A percentile compares a stretch with the other conserved stretches of the same genome.
These are phyloP conservation scores for Seriola rivoliana DNA, from an alignment of 2,113 vertebrate species.

Conservation along the genomic window DNA sequence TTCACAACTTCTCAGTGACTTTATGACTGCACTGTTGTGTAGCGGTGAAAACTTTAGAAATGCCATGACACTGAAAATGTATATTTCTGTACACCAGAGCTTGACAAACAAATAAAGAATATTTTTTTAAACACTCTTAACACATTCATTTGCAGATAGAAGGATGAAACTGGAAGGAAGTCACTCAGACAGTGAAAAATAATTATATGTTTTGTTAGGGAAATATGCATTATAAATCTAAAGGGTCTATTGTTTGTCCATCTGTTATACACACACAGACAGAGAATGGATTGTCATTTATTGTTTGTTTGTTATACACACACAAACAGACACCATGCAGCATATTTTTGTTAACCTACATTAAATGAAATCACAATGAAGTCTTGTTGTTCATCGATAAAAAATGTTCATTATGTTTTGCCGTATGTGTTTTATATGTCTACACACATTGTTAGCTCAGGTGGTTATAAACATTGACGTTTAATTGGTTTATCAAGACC, in stretches of 20 bases:
- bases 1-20: background rate
- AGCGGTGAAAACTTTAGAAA: constrained; percentile 11
- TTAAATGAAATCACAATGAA: background rate
- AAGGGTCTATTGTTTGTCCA: too few species aligned
- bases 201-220: background rate
- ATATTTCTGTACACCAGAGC: background rate
- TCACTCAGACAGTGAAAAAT: background rate
- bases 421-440: background rate
- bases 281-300: too few species aligned
- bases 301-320: too few species aligned
- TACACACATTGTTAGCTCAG: background rate
- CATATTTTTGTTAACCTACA: background rate
- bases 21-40: background rate
- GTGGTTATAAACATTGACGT: background rate
- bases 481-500: constrained; percentile 1
- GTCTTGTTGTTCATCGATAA: background rate
- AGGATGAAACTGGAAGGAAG: background rate
- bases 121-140: background rate
- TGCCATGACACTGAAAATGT: background rate
- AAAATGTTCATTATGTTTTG: background rate
- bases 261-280: too few species aligned
- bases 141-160: background rate
- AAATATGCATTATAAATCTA: background rate
- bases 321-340: background rate
- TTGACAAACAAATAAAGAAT: background rate